A percentile compares a stretch with the other conserved stretches of the same genome.
phyloP scores from a whole-genome alignment of 2,888 invertebrate species.

The Tigriopus californicus region DNA sequence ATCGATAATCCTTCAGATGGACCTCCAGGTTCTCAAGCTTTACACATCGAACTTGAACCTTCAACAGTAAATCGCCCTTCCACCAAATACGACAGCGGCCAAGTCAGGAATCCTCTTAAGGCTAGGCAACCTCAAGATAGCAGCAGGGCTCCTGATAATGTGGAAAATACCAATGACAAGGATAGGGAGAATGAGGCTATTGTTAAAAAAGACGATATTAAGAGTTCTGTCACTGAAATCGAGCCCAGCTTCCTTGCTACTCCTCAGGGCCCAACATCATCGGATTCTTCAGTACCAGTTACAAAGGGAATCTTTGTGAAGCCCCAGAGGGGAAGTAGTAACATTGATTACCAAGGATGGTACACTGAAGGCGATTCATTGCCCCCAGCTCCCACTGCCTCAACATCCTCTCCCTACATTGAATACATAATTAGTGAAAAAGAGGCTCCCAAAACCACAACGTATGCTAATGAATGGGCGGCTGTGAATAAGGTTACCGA shows the following conservation, averaged over 20 bases:
- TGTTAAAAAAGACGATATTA: not conserved
- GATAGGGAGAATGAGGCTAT: not conserved
- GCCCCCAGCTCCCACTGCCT: not conserved
- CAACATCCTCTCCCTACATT: not conserved
- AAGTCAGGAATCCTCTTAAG: too few relatives aligned
- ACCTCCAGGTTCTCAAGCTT: too few relatives aligned
- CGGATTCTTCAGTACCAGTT: not conserved
- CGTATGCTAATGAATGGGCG: conserved; percentile 14
- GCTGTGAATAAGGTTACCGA: not conserved
- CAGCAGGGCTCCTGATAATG: too few relatives aligned
- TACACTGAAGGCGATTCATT: conserved; percentile 6
- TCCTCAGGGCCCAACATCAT: not conserved
- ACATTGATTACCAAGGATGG: conserved; percentile 12
- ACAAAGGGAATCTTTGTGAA: not conserved
- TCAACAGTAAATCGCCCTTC: too few relatives aligned
- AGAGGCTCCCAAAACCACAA: conserved; percentile 14
- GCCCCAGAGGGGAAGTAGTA: not conserved
- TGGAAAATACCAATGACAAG: not conserved
- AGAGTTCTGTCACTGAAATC: not conserved
- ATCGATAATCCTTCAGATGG: too few relatives aligned
- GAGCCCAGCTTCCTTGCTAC: not conserved
- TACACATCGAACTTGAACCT: too few relatives aligned
- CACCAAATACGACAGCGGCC: too few relatives aligned
- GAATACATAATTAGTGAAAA: not conserved
- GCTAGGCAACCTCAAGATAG: too few relatives aligned